phyloP scores from a whole-genome alignment of 2,888 invertebrate genomes.

The Caenorhabditis sp. region DNA sequence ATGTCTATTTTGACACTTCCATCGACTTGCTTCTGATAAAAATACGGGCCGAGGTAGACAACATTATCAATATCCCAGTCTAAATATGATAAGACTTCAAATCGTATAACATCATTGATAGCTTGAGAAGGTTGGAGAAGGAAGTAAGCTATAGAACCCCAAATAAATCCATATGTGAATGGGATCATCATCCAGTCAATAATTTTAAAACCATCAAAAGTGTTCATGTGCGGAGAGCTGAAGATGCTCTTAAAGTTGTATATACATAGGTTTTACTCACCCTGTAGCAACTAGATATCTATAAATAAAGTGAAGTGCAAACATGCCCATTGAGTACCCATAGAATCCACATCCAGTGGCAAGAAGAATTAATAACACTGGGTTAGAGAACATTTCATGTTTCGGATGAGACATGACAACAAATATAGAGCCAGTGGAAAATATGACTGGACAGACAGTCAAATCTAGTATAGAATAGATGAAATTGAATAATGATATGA shows the following conservation, averaged over 20 bases:
- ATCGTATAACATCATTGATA: not conserved
- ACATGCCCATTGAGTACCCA: constrained; percentile 9
- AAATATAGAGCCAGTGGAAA: too few relatives aligned
- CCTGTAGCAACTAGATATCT: constrained; percentile 8
- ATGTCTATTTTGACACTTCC: not conserved
- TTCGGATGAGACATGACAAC: too few relatives aligned
- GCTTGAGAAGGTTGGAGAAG: not conserved
- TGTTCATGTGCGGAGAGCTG: not conserved
- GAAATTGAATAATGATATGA: too few relatives aligned
- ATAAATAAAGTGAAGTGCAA: constrained; percentile 12
- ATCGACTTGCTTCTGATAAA: not conserved
- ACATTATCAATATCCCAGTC: not conserved
- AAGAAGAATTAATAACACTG: too few relatives aligned
- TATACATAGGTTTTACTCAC: not conserved
- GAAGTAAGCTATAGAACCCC: not conserved
- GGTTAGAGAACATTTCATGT: too few relatives aligned
- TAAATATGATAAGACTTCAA: not conserved
- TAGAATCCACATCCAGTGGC: too few relatives aligned
- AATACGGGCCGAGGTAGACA: not conserved
- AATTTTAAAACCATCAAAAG: not conserved
- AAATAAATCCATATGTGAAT: not conserved
- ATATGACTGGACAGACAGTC: too few relatives aligned
- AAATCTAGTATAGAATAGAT: too few relatives aligned
- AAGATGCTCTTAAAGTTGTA: too few relatives aligned
- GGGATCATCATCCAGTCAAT: not conserved